A percentile compares a stretch with the other conserved stretches of the same genome.
Evolutionary conservation across 1,140 invertebrate genomes (phyloP).

Genomic region (Drosophila elegans): DNA sequence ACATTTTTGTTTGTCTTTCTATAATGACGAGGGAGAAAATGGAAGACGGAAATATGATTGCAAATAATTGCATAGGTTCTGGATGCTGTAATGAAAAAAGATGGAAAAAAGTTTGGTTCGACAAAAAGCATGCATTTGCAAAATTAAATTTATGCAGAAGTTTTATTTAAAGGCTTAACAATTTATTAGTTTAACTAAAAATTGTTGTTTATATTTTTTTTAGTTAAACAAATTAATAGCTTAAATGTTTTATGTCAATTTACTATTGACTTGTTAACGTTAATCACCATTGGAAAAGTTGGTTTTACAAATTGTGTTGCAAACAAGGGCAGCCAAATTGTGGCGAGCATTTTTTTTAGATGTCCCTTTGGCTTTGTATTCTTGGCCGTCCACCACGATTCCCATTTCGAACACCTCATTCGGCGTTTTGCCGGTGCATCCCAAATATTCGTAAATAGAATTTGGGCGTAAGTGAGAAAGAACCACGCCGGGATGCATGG

Average conservation of each 20-base stretch:
- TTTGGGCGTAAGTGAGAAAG: conserved; percentile 89
- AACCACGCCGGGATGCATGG: conserved; percentile 90
- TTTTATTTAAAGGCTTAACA: no score
- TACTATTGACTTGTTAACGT: no score
- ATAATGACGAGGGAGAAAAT: conserved; percentile 18
- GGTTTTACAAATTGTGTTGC: conserved; percentile 84
- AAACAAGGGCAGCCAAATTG: conserved; percentile 85
- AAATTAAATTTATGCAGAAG: conserved; percentile 58
- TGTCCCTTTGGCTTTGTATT: conserved; percentile 85
- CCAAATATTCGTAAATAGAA: conserved; percentile 87
- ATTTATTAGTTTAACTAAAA: no score
- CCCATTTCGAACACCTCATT: conserved; percentile 84
- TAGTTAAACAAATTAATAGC: no score
- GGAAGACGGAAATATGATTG: conserved; percentile 43
- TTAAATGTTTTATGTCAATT: no score
- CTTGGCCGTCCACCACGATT: conserved; percentile 85
- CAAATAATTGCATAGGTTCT: conserved; percentile 65
- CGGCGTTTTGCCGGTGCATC: conserved; percentile 87
- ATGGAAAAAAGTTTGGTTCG: conserved; percentile 2
- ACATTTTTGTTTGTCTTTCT: conserved; percentile 46
- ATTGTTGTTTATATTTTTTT: no score
- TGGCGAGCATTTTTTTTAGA: conserved; percentile 86
- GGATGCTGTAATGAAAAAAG: conserved; percentile 20
- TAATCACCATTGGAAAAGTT: conserved; percentile 30
- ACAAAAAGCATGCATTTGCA: not conserved